phyloP scores from a whole-genome alignment of 2,113 vertebrate genomes.

The Excalfactoria chinensis region DNA sequence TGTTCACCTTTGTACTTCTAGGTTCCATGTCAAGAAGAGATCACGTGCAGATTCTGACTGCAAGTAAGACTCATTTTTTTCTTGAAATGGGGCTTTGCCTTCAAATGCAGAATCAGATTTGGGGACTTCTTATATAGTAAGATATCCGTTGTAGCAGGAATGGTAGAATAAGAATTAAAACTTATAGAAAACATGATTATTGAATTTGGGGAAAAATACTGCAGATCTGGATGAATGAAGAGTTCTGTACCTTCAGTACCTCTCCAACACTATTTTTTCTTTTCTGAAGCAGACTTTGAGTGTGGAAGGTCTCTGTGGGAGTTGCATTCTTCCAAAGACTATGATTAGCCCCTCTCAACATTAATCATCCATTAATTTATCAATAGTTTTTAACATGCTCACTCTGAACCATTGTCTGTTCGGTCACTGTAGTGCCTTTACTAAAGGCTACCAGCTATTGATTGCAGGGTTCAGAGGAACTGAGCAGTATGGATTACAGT shows the following conservation, averaged over 20 bases:
- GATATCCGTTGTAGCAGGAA: neutral
- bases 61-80: neutral
- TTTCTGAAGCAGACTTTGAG: neutral
- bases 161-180: neutral
- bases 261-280: neutral
- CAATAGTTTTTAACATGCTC: neutral
- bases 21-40: neutral
- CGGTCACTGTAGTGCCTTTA: accelerated
- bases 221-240: neutral
- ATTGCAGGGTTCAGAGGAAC: neutral
- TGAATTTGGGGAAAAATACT: neutral
- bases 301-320: neutral
- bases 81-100: neutral
- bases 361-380: neutral
- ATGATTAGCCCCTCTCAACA: neutral
- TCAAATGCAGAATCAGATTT: neutral
- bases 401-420: neutral
- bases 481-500: neutral
- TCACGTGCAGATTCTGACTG: neutral
- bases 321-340: neutral
- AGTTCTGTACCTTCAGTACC: neutral
- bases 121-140: neutral
- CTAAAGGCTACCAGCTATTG: neutral
- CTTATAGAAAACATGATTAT: neutral
- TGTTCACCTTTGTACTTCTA: neutral